Base-by-base conservation (phyloP, 2,797 vertebrate species). In the Onychomys arenicola region DNA sequence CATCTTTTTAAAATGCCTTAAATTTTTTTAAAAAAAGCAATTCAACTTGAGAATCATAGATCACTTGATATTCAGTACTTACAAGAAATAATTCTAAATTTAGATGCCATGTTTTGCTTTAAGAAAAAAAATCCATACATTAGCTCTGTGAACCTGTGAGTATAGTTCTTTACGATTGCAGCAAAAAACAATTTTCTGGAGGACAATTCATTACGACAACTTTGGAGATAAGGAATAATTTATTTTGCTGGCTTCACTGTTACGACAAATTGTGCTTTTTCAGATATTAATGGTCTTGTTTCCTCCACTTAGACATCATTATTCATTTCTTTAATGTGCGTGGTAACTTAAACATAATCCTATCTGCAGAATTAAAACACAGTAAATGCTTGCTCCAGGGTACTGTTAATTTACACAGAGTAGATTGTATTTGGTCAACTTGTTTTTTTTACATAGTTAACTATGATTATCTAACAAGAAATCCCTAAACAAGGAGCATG, bases 151-250 rank as follows among this genome's bases (percentile, higher is more conserved):
- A 43, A 94, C 71, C 76, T 97, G 52, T 97, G 96, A 97, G 95
- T 94, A 97, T 96, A 97, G 94, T 97, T 98, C 93, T 98, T 97
- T 97, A 92, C 96, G 97, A 97, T 95, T 95, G 92, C 90, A 92
- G 97, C 96, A 97, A 91, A 98, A 98, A 98, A 98, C 94, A 97
- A 97, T 98, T 98, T 98, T 98, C 97, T 97, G 97, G 97, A n/a
- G 96, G 96, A 98, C 98, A 98, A 98, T 93, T 81, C 97, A 98
- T 97, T 98, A 97, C 96, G 98, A 83, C 95, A 96, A 97, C 98
- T 98, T 98, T 97, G 43, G 89, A 97, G 98, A 98, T 98, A 98
- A 98, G 98, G 97, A 98, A 98, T 98, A 98, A 98, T 98, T 98
- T 98, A 98, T 98, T 98, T 98, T 97, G 98, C 49, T 97, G 97